phyloP scores from a whole-genome alignment of 2,888 invertebrate genomes.

The Leptinotarsa juncta region DNA sequence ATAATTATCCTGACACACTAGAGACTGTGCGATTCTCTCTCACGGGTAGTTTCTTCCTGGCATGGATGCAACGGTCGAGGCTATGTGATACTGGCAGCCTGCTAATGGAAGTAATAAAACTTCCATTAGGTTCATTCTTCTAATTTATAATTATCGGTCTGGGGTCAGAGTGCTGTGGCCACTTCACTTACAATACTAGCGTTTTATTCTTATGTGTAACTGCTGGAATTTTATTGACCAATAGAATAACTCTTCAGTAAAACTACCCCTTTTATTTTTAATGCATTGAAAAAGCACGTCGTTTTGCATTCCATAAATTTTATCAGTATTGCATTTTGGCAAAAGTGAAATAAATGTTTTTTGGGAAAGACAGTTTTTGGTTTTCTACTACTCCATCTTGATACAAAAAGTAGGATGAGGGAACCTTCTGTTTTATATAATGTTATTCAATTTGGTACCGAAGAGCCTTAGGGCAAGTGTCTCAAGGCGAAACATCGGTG shows the following conservation, averaged over 20 bases:
- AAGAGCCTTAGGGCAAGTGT: no score
- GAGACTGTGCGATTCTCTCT: neutral
- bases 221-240: constrained; percentile 10
- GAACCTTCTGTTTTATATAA: no score
- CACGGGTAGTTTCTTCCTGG: constrained; percentile 3
- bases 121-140: constrained; percentile 34
- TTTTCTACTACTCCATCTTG: no score
- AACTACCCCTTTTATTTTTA: neutral
- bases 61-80: constrained; percentile 7
- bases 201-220: constrained; percentile 20
- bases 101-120: constrained; percentile 33
- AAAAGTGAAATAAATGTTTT: no score
- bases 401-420: no score
- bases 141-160: constrained; percentile 32
- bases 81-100: constrained; percentile 19
- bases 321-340: no score
- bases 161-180: constrained; percentile 22
- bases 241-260: neutral
- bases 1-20: neutral
- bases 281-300: no score
- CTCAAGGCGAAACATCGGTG: no score
- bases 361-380: no score
- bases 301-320: no score
- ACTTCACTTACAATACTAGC: constrained; percentile 18
- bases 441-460: no score